A percentile compares a stretch with the other conserved stretches of the same genome.
Evolutionary conservation across 1,140 invertebrate genomes (phyloP).

Genomic region (Scaptodrosophila lebanonensis): DNA sequence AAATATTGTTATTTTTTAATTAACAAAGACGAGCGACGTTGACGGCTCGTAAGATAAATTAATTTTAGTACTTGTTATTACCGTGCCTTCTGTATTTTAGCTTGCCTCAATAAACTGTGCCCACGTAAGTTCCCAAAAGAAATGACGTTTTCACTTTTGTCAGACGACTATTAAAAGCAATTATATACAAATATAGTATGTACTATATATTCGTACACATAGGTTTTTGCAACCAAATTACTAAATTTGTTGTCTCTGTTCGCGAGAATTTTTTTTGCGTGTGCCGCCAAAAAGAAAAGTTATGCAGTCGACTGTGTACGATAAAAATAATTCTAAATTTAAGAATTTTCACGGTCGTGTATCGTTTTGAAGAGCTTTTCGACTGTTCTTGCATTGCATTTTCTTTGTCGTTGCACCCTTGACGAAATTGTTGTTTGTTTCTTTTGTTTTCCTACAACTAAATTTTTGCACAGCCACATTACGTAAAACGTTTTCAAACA

Average conservation of each 20-base stretch:
- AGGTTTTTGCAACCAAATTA: neutral
- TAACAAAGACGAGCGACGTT: conserved; percentile 33
- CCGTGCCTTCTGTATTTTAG: conserved; percentile 10
- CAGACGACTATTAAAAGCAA: conserved; percentile 3
- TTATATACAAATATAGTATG: conserved; percentile 4
- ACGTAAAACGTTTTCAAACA: conserved; percentile 37
- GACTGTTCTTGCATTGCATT: conserved; percentile 26
- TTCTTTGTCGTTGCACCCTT: conserved; percentile 15
- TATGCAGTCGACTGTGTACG: no score
- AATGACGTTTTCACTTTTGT: conserved; percentile 48
- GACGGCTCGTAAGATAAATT: conserved; percentile 5
- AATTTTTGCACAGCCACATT: conserved; percentile 11
- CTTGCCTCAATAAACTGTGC: conserved; percentile 33
- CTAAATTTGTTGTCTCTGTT: no score
- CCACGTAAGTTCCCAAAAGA: conserved; percentile 34
- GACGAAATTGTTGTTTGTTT: conserved; percentile 16
- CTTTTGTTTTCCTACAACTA: conserved; percentile 16
- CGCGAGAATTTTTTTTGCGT: neutral
- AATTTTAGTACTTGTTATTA: conserved; percentile 6
- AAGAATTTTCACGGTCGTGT: conserved; percentile 57
- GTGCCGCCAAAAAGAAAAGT: no score
- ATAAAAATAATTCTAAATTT: conserved; percentile 59
- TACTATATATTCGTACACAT: conserved; percentile 1
- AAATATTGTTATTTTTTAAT: conserved; percentile 35
- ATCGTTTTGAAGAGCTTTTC: conserved; percentile 39